Base-by-base conservation (phyloP, 1,140 invertebrate genomes). In the Pogonognathellus flavescens region DNA sequence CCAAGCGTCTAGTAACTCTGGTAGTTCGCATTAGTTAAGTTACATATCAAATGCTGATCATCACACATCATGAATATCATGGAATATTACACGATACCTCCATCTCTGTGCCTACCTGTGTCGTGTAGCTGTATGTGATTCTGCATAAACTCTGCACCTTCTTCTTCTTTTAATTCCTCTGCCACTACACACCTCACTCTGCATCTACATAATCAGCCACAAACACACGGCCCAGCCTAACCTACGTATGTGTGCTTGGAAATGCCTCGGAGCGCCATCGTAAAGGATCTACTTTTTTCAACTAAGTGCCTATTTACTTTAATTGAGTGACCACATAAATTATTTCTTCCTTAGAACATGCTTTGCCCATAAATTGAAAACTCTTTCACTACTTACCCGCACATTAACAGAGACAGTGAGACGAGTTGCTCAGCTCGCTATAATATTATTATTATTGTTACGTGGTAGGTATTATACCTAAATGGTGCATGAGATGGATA, bases 291-390 rank as follows among this genome's bases (percentile, higher is more conserved):
- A 81, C 80, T 81, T 81, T 81, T 81, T 81, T 81, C 80, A 52
- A 81, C 80, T 20, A 81, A 81, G 80, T 81, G 55, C 80, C 80
- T 81, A 59, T 50, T 80, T 86, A 59, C 62, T 80, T 86, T 86
- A 86, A 86, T 86, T 86, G 85, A 86, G 85, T 86, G 85, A 86
- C 81, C 85, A 86, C 85, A 86, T 86, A 86, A 86, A 86, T 86
- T 86, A 86, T 83, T 86, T 70, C 85, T 80, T 83, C 66, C 50
- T 82, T 62, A 83, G 49, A 86, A 86, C 85, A 86, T 86, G 85
- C 85, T 86, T 86, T 86, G 85, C 66, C 85, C 85, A 86, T 86
- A 86, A 86, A 86, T 86, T 83, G 81, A 86, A 86, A 86, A 86
- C 81, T 86, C 70, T 86, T 86, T 86, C 81, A 83, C 59, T 82